Percentiles rank a stretch among this genome's conserved stretches.
These are phyloP conservation scores for Poeciliopsis presidionis DNA, from an alignment of 2,797 vertebrate species.

Conservation along the genomic window DNA sequence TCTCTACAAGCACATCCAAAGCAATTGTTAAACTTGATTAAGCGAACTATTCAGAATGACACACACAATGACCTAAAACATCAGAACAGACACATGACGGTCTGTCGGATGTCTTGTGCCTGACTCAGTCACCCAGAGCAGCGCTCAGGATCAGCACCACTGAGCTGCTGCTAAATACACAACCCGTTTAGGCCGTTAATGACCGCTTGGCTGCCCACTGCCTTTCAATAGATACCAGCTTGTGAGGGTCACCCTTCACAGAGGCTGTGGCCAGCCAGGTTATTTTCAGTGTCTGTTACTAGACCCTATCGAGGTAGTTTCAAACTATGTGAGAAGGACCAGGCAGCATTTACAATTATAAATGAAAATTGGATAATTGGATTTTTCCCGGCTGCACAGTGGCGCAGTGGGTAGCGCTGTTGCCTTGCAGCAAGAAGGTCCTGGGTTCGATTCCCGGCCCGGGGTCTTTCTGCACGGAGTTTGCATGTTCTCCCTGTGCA, in stretches of 20 bases:
- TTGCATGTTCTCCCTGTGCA: too few relatives aligned
- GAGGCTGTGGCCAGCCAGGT: slow-evolving; percentile 42
- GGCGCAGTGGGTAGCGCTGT: too few relatives aligned
- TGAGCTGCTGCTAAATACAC: slow-evolving; percentile 56
- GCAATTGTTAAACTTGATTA: not conserved
- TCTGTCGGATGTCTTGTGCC: slow-evolving; percentile 24
- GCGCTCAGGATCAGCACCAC: slow-evolving; percentile 26
- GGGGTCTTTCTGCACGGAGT: too few relatives aligned
- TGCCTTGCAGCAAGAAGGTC: too few relatives aligned
- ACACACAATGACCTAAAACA: slow-evolving; percentile 1
- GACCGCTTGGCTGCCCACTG: slow-evolving; percentile 54
- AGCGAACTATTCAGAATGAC: slow-evolving; percentile 2
- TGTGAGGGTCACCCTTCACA: slow-evolving; percentile 70
- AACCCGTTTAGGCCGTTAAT: slow-evolving; percentile 38
- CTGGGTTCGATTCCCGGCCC: too few relatives aligned
- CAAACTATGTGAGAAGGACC: slow-evolving; percentile 13
- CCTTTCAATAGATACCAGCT: slow-evolving; percentile 66
- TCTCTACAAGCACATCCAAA: slow-evolving; percentile 3
- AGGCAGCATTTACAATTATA: slow-evolving; percentile 7
- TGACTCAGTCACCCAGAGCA: slow-evolving; percentile 37
- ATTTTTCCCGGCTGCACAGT: too few relatives aligned
- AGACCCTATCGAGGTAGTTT: slow-evolving; percentile 52
- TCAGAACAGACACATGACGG: not conserved
- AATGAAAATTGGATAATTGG: not conserved
- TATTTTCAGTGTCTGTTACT: slow-evolving; percentile 75